Evolutionary conservation across 37 sponge, comb jelly and placozoan genomes (phyloP).

Genomic region (Beroe forskalii): DNA sequence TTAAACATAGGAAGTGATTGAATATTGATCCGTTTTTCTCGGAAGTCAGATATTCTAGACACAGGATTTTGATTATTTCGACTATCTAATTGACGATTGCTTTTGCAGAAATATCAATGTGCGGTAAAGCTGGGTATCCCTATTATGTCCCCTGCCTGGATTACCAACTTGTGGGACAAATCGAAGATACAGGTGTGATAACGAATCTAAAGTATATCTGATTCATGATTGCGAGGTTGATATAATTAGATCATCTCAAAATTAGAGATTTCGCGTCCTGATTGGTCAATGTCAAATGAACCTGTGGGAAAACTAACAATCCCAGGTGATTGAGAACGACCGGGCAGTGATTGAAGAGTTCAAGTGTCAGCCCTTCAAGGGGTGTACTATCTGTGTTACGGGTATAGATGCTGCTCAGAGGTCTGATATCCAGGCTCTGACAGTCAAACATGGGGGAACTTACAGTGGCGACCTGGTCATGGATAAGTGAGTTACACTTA

Average conservation of each 20-base stretch:
- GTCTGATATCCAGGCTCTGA: conserved; percentile 67
- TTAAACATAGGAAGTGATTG: too few species aligned
- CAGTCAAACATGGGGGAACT: conserved; percentile 75
- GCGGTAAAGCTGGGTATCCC: conserved; percentile 74
- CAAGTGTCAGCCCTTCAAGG: conserved; percentile 75
- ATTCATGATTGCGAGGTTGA: too few species aligned
- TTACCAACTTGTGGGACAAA: conserved; percentile 66
- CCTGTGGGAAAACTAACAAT: too few species aligned
- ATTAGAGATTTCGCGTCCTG: too few species aligned
- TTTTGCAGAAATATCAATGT: conserved; percentile 70
- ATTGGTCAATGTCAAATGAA: too few species aligned
- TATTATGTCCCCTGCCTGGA: conserved; percentile 80
- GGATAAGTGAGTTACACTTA: conserved; percentile 74
- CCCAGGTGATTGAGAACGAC: conserved; percentile 47
- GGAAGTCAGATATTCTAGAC: too few species aligned
- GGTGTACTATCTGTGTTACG: conserved; percentile 81
- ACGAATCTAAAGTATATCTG: too few species aligned
- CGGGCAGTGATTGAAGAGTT: conserved; percentile 23
- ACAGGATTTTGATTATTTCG: too few species aligned
- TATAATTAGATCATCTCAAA: too few species aligned
- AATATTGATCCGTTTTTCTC: too few species aligned
- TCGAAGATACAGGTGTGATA: conserved; percentile 65
- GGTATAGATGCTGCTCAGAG: conserved; percentile 76
- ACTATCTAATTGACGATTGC: too few species aligned
- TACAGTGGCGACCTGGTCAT: conserved; percentile 83